Base-by-base conservation (phyloP, 2,113 vertebrate genomes). In the Microtus oregoni region DNA sequence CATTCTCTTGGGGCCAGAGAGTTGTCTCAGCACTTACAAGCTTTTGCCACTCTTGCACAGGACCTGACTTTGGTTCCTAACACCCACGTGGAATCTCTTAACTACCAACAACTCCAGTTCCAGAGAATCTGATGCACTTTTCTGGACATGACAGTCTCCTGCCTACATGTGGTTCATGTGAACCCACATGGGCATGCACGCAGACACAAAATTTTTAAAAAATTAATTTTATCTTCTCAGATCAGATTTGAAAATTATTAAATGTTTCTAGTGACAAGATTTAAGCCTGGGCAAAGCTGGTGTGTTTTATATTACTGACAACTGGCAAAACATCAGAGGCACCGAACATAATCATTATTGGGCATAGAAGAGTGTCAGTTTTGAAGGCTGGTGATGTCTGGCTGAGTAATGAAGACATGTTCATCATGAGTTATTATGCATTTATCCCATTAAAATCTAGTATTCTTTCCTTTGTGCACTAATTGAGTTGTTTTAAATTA, bases 281-380 rank as follows among this genome's bases (percentile, higher is more conserved):
- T 89, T 52, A 82, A 94, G 92, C 38, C 11, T 61, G 41, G 55
- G 12, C 86, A 92, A 90, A 90, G 44, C 35, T 77, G 41, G 65
- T 2, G 13, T 52, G n/a, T 95, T 77, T 92, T 82, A 83, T 70
- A 76, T 79, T 76, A 83, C 75, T 92, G 38, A 72, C 82, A 90
- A 82, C 78, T 76, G 90, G 86, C 78, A 58, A 85, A 78, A 85
- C 70, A 95, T 81, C 72, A 94, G 85, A 93, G 92, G 55, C 7
- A 55, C 52, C 32, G 76, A 95, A 92, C 38, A 90, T 85, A 92
- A 95, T 97, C 94, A 97, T 92, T 81, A 65, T 86, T 95, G 72
- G 38, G n/a, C 44, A 77, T 24, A 26, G 55, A 70, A 15, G 24
- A 26, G 32, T 92, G 28, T 67, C 14, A 72, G 92, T 32, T 89